phyloP scores from a whole-genome alignment of 2,113 vertebrate species.

The Tachysurus fulvidraco region DNA sequence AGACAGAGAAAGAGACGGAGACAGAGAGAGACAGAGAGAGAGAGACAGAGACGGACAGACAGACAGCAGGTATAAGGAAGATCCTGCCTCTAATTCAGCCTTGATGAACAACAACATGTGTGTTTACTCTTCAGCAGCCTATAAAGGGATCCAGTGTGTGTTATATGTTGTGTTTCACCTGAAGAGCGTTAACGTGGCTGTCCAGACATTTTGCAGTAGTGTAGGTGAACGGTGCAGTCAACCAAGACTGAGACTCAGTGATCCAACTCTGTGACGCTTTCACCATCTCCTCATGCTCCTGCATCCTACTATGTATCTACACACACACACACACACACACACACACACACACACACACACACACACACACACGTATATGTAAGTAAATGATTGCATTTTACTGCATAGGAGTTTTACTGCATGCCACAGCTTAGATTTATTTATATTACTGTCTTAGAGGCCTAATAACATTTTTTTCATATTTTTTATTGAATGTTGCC shows the following conservation, averaged over 20 bases:
- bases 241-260: conserved; percentile 76
- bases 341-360: background rate
- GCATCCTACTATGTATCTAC: conserved; percentile 80
- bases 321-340: conserved; percentile 20
- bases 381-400: no score
- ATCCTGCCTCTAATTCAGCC: background rate
- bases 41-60: no score
- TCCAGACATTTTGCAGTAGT: conserved; percentile 78
- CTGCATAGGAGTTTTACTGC: background rate
- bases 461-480: background rate
- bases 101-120: background rate
- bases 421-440: no score
- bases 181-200: conserved; percentile 74
- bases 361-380: conserved; percentile 15
- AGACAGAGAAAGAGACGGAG: no score
- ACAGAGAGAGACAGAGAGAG: no score
- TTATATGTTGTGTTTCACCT: conserved; percentile 66
- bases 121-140: background rate
- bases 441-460: background rate
- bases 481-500: background rate
- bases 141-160: background rate
- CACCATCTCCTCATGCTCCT: conserved; percentile 85
- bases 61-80: background rate
- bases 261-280: conserved; percentile 81
- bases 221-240: conserved; percentile 73